A percentile compares a stretch with the other conserved stretches of the same genome.
These are phyloP conservation scores for Drosophila tripunctata DNA, from an alignment of 2,888 invertebrate species.

Conservation along the genomic window DNA sequence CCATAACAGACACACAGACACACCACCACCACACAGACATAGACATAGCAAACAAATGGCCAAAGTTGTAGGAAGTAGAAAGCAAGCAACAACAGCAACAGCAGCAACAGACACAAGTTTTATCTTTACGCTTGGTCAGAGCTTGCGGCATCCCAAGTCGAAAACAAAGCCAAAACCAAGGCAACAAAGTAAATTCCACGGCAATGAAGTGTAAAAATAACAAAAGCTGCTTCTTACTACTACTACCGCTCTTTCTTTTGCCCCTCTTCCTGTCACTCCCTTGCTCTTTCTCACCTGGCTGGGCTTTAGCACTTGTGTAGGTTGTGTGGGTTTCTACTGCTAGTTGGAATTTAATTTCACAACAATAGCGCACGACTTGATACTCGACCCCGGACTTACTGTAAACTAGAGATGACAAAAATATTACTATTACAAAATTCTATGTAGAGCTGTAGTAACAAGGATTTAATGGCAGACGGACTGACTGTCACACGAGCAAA, in stretches of 20 bases:
- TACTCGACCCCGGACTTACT: too few relatives aligned
- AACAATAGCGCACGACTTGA: slow-evolving; percentile 61
- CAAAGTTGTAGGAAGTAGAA: slow-evolving; percentile 41
- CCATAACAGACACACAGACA: slow-evolving; percentile 46
- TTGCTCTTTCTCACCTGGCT: slow-evolving; percentile 12
- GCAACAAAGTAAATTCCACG: slow-evolving; percentile 76
- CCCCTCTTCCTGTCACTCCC: too few relatives aligned
- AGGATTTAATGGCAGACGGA: too few relatives aligned
- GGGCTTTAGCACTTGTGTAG: neutral
- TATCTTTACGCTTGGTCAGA: slow-evolving; percentile 76
- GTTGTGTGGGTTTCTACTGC: slow-evolving; percentile 1
- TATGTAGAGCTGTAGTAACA: too few relatives aligned
- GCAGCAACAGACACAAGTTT: slow-evolving; percentile 66
- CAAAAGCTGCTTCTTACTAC: slow-evolving; percentile 62
- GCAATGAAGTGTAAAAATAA: slow-evolving; percentile 79
- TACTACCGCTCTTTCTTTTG: too few relatives aligned
- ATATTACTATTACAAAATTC: too few relatives aligned
- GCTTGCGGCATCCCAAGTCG: slow-evolving; percentile 62
- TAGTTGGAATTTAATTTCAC: slow-evolving; percentile 78
- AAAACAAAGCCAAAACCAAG: slow-evolving; percentile 61
- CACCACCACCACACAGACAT: slow-evolving; percentile 3
- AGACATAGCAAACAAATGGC: slow-evolving; percentile 35
- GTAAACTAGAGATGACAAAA: too few relatives aligned
- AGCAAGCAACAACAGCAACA: slow-evolving; percentile 32
- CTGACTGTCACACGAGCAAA: too few relatives aligned